Evolutionary conservation across 2,797 vertebrate species (phyloP), one percentile per base, ranked within the genome.

Genomic region (Tympanoctomys barrerae): DNA sequence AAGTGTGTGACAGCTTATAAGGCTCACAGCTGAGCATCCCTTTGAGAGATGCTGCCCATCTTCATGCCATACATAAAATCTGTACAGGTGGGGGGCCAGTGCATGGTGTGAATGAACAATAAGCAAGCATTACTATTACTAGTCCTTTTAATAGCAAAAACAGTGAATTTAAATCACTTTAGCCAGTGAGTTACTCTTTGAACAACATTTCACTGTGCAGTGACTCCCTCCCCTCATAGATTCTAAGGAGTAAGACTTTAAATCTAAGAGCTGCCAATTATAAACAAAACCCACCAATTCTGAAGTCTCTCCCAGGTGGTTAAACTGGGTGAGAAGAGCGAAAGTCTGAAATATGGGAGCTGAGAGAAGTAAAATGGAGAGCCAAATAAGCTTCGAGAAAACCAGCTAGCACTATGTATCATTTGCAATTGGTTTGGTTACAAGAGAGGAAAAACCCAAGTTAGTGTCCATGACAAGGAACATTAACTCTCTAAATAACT

Each of bases 171-270:
- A 89, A 83, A 86, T 61, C n/a, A 78, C 39, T 49, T 77, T 0
- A 18, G 46, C 82, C 24, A 39, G 39, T 66, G 75, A 82, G 12
- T 2, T 31, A 42, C 14, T 83, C 14, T 33, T 81, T 83, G 42
- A 73, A 71, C 12, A 92, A 28, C 46, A 71, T 31, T 86, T 89
- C 73, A 82, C 22, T 49, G 49, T 59, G 18, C 26, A 70, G 28
- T 57, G 68, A 33, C 62, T 96, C 75, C 54, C 13, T 78, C 62
- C 96, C 73, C 54, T 6, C 73, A 64, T 26, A 96, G 86, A 87
- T 68, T 42, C 57, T 91, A n/a, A 61, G 9, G 79, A 81, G 42
- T 73, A 66, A 42, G 71, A 86, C 39, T 33, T 71, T 31, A 64
- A 62, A 26, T 28, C 73, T 57, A 62, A 94, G 73, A 13, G 36